Evolutionary conservation across 2,888 invertebrate species (phyloP).

Genomic region (Flexamia atlantica): DNA sequence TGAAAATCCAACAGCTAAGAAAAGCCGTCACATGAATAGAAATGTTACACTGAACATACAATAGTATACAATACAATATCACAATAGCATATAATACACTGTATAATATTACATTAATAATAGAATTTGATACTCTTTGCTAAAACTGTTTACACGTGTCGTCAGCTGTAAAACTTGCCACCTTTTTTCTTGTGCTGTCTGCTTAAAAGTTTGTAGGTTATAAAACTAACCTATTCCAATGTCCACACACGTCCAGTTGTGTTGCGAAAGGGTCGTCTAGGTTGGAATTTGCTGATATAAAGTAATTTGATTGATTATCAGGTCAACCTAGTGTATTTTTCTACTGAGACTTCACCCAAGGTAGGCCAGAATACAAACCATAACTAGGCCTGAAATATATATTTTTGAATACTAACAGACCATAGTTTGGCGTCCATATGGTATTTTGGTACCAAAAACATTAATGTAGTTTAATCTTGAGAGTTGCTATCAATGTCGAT

Average conservation of each 20-base stretch:
- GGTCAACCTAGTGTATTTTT: background rate
- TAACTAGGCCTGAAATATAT: background rate
- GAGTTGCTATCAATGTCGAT: background rate
- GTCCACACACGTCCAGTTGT: background rate
- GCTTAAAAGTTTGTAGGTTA: constrained; percentile 27
- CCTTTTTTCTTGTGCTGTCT: background rate
- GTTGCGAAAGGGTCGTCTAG: constrained; percentile 11
- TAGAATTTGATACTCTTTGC: background rate
- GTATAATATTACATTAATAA: too few species aligned
- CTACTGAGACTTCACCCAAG: background rate
- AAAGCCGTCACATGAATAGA: too few species aligned
- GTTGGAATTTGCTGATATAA: constrained; percentile 30
- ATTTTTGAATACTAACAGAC: background rate
- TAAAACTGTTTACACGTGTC: background rate
- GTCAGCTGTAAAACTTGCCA: background rate
- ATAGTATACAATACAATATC: too few species aligned
- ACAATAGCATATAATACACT: too few species aligned
- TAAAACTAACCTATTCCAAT: constrained; percentile 1
- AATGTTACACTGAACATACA: too few species aligned
- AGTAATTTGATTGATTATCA: background rate
- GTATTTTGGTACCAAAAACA: background rate
- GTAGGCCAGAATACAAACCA: background rate
- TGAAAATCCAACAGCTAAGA: too few species aligned
- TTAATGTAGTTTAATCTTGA: background rate
- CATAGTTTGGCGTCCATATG: constrained; percentile 1